Base-by-base conservation (phyloP, 2,113 vertebrate species). In the Melanostigma gelatinosum region DNA sequence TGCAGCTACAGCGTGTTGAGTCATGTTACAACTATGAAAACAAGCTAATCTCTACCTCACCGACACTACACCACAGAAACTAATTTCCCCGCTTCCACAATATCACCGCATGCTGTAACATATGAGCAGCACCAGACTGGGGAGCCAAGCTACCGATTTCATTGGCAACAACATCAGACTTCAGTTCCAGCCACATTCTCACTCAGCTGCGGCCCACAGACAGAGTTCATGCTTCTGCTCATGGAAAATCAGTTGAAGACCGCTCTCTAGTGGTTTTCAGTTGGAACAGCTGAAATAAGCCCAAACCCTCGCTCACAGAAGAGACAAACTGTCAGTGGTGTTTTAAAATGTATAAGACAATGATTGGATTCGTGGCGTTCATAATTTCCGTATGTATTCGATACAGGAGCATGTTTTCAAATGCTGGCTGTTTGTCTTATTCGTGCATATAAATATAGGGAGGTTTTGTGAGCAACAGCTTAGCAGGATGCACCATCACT, bases 211-310 rank as follows among this genome's bases (percentile, higher is more conserved):
- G 57, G 76, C 77, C 84, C 70, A 15, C 76, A 27, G 65, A 67
- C 63, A 66, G 32, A 80, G 66, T 62, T 44, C 20, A 78, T 68
- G 1, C 80, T 60, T 42, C 32, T 32, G 9, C 13, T 40, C 58
- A 60, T 84, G 90, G 86, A 91, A 92, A 89, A 89, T 76, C 90
- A 64, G 84, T 75, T 87, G 76, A 64, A 93, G 90, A 85, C 85
- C 89, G 91, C 91, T 88, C 91, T 92, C 93, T 93, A 80, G 93
- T 90, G 91, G 89, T 72, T 87, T 24, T 24, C 24, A 24, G 24
- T 24, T 24, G 24, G 24, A 24, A 24, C 24, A 24, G 24, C 24
- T 65, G 44, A 63, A 75, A 62, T 1, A 50, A 22, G 32, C 64
- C 54, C 46, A 27, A 75, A 61, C 70, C 34, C 27, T 54, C 27